Percentiles rank a stretch among this genome's conserved stretches.
Conservation (phyloP, 2,888 invertebrate genomes). For the Brassicogethes aeneus region DNA sequence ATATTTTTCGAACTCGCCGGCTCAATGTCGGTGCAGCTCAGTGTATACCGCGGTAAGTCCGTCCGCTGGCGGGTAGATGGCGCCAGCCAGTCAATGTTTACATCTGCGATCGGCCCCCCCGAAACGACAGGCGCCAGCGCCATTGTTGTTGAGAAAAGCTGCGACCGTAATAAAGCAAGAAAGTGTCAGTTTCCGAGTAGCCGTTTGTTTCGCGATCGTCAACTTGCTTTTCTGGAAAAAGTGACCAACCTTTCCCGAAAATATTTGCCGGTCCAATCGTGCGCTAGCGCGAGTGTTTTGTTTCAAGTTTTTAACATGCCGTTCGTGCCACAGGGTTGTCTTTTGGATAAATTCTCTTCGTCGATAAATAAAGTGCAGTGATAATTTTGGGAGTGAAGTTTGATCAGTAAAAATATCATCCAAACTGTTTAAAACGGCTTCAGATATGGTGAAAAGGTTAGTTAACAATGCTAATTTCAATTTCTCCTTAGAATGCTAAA, state of each 20-base stretch:
- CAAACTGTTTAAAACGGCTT: conserved; percentile 39
- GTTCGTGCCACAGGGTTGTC: not conserved
- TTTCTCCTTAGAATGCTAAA: no score
- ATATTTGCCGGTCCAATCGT: not conserved
- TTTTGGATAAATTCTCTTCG: not conserved
- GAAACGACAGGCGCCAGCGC: conserved; percentile 21
- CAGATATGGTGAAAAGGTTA: conserved; percentile 42
- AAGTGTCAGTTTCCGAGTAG: conserved; percentile 7
- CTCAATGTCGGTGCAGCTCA: not conserved
- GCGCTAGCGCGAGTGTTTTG: not conserved
- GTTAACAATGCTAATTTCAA: conserved; percentile 18
- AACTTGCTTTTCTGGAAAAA: not conserved
- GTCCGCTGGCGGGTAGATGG: not conserved
- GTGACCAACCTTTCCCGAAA: not conserved
- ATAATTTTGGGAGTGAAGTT: conserved; percentile 3
- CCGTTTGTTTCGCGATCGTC: conserved; percentile 7
- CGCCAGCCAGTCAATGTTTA: conserved; percentile 1
- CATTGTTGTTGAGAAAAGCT: conserved; percentile 23
- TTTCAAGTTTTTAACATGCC: not conserved
- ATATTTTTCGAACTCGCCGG: not conserved
- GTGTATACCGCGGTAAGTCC: conserved; percentile 1
- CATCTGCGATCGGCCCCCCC: conserved; percentile 9
- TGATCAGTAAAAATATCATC: conserved; percentile 9
- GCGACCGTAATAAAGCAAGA: conserved; percentile 8
- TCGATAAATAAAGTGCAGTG: not conserved